Percentiles rank a stretch among this genome's conserved stretches.
phyloP scores from a whole-genome alignment of 2,113 vertebrate species.

The Gopherus evgoodei region DNA sequence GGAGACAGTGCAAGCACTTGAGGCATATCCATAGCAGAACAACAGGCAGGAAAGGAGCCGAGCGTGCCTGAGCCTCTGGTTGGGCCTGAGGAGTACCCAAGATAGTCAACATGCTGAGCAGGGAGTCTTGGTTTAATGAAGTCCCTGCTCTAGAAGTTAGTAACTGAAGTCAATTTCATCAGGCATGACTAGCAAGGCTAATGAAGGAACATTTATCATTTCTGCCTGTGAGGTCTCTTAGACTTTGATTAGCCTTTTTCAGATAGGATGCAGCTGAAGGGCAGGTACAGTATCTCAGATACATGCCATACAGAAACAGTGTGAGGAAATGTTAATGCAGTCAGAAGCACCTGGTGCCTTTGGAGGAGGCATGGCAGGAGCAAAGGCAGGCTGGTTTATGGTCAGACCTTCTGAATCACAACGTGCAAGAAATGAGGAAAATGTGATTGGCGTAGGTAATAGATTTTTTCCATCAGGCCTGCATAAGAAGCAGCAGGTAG shows the following conservation, averaged over 20 bases:
- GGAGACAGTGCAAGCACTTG: not conserved
- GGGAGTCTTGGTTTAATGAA: not conserved
- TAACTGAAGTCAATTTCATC: not conserved
- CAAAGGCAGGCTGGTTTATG: not conserved
- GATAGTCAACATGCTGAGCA: rapidly evolving
- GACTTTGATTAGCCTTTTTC: not conserved
- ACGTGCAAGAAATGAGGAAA: not conserved
- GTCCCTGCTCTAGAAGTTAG: not conserved
- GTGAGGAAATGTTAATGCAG: not conserved
- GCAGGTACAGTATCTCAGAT: not conserved
- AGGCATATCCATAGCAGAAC: not conserved
- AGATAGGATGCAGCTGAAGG: not conserved
- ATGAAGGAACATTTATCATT: not conserved
- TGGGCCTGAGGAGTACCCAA: not conserved
- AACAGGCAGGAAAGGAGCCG: not conserved
- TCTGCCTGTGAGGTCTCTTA: not conserved
- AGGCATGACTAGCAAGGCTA: not conserved
- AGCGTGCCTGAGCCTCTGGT: not conserved
- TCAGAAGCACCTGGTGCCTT: slow-evolving; percentile 6
- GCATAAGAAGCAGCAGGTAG: not conserved
- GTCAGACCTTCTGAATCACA: not conserved
- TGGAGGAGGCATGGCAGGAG: not conserved
- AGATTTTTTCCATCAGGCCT: not conserved
- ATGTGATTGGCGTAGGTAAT: not conserved
- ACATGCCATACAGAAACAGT: not conserved